Evolutionary conservation across 1,140 invertebrate species (phyloP), one percentile per base, ranked within the genome.

Genomic region (Brachionus koreanus): DNA sequence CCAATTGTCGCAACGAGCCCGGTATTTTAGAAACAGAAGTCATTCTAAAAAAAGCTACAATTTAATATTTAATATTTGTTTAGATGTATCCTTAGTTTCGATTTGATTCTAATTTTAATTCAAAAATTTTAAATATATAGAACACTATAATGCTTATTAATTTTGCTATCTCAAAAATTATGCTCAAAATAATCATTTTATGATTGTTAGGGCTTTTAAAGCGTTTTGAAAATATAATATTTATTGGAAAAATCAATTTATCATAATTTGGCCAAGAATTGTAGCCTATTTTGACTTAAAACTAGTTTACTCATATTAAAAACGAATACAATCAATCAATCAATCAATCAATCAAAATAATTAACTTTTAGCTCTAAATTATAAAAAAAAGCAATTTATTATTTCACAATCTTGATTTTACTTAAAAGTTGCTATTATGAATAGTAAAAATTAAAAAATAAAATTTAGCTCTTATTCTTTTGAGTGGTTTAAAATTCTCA

Each of bases 101-200:
- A 57, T 19, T 57, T 57, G 0, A 0, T 19, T 19, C 49, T 57
- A 57, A 57, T 23, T n/a, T 57, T 57, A 19, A 57, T 57, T 57
- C 49, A 19, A 57, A 57, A 57, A 19, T 57, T 57, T 19, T 4
- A 19, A 57, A 57, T 57, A 57, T 52, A 2, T 52, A 57, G 0
- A 57, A 57, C 49, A 19, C 49, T 57, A 57, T 57, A 19, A 57
- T 57, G 19, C 49, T 57, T 57, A 57, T 23, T 57, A 57, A 57
- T 19, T 57, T 57, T 57, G 5, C 49, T 19, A 16, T 57, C 19
- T 19, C 9, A 19, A 19, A 57, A 57, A 19, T 57, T 57, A 57
- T 57, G 49, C 49, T 57, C 49, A 25, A 57, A 57, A 57, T 57
- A 57, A 57, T 57, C 49, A 57, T 57, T 57, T 57, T 57, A 57